Conservation (phyloP, 2,113 vertebrate genomes). For the Lamprologus callipterus region DNA sequence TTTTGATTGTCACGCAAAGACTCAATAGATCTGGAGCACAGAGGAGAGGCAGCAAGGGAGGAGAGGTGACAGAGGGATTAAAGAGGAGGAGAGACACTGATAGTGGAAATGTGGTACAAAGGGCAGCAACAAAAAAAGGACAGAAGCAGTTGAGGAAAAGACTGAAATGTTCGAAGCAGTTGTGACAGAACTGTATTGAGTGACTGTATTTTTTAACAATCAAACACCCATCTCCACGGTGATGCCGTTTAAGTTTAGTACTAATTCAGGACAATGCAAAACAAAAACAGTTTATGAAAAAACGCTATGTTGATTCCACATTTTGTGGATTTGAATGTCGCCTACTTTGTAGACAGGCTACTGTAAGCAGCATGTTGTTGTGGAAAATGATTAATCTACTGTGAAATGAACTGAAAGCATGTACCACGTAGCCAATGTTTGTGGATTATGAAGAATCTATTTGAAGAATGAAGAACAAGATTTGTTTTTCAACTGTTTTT, state of each 20-base stretch:
- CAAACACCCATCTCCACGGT: background rate
- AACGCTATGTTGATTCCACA: background rate
- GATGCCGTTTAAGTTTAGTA: background rate
- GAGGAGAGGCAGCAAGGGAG: conserved; percentile 29
- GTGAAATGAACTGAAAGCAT: background rate
- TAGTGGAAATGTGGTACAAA: background rate
- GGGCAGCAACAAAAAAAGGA: background rate
- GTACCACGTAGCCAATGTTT: background rate
- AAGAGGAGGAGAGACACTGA: background rate
- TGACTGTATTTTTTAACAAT: background rate
- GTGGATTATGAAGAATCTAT: background rate
- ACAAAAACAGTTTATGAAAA: background rate
- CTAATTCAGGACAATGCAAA: background rate
- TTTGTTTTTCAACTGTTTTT: background rate
- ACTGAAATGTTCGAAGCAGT: background rate
- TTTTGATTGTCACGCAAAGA: conserved; percentile 99
- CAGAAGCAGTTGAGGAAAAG: background rate
- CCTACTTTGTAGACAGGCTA: background rate
- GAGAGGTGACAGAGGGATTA: background rate
- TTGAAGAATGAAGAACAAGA: background rate
- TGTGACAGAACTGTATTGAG: background rate
- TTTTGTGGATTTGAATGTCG: background rate
- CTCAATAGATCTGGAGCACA: conserved; percentile 93
- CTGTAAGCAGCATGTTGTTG: background rate
- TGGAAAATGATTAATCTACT: background rate